Evolutionary conservation across 2,797 vertebrate species (phyloP).

Genomic region (Gobio occitaniae): DNA sequence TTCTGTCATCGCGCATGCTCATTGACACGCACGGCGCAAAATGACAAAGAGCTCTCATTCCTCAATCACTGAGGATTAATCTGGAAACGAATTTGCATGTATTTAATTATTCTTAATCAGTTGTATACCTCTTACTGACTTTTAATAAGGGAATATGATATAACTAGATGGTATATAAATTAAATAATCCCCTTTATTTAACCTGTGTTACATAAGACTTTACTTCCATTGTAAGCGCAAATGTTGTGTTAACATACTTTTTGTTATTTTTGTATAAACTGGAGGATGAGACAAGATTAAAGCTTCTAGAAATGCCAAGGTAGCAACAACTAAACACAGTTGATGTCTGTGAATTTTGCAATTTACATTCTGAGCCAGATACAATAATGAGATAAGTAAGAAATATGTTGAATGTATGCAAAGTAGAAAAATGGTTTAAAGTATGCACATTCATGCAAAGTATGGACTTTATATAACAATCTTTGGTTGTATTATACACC

Average conservation of each 20-base stretch:
- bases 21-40: no score
- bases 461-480: neutral
- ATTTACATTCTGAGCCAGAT: neutral
- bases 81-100: no score
- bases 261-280: neutral
- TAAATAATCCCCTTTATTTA: no score
- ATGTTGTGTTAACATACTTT: neutral
- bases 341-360: neutral
- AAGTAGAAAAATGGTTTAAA: neutral
- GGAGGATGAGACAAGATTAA: neutral
- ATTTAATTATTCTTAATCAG: no score
- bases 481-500: slow-evolving; percentile 8
- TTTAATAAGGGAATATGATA: no score
- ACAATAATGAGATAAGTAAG: neutral
- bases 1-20: no score
- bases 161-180: no score
- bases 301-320: neutral
- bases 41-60: no score
- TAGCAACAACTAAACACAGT: neutral
- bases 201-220: no score
- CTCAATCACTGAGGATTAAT: no score
- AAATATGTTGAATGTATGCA: neutral
- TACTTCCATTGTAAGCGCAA: neutral
- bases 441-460: neutral
- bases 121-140: no score